Evolutionary conservation across 1,140 invertebrate species (phyloP).

Genomic region (Diplogasteroides magnus): DNA sequence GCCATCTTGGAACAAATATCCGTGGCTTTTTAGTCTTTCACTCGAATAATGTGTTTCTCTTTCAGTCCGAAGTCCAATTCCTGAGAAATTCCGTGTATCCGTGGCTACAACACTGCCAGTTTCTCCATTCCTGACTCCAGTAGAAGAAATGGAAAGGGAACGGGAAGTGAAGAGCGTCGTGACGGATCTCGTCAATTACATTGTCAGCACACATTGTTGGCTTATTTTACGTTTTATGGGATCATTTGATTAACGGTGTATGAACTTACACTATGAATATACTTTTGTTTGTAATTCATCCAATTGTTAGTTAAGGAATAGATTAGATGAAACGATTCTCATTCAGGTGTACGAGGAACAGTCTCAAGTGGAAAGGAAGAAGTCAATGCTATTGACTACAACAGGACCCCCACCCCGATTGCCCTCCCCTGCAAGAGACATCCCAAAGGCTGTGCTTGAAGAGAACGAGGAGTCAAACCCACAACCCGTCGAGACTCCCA

Average conservation of each 20-base stretch:
- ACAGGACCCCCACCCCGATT: neutral
- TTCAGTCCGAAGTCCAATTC: neutral
- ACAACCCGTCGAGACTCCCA: neutral
- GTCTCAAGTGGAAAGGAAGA: neutral
- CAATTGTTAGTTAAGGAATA: too few relatives aligned
- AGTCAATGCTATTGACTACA: neutral
- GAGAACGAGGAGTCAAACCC: too few relatives aligned
- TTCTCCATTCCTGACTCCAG: neutral
- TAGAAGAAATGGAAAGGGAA: conserved; percentile 1
- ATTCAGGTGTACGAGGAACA: neutral
- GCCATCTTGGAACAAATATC: too few relatives aligned
- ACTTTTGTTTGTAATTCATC: too few relatives aligned
- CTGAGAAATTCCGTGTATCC: neutral
- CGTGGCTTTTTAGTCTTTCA: too few relatives aligned
- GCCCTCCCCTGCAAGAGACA: neutral
- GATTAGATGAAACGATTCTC: too few relatives aligned
- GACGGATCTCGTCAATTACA: neutral
- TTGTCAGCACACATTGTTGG: neutral
- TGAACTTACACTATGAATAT: too few relatives aligned
- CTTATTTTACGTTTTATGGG: too few relatives aligned
- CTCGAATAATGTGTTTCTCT: too few relatives aligned
- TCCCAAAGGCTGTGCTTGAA: neutral
- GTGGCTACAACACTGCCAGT: neutral
- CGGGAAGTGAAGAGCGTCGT: neutral
- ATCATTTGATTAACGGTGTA: too few relatives aligned